Conservation (phyloP, 53 echinoderm and acorn worm species). For the Henricia sp. region DNA sequence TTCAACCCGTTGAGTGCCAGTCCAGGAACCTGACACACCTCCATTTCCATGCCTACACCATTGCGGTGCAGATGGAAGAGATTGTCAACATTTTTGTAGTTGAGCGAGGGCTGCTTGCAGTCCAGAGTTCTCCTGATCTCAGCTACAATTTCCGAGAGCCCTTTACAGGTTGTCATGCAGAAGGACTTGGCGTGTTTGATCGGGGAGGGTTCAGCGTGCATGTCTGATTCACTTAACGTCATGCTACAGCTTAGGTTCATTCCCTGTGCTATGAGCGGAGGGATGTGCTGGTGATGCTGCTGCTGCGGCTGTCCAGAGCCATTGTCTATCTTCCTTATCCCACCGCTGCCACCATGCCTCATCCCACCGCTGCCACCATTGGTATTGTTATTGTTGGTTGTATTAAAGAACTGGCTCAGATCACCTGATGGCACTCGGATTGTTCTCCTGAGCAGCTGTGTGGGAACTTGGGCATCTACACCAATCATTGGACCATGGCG, state of each 20-base stretch:
- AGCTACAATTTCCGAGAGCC: slow-evolving; percentile 80
- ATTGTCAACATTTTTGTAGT: slow-evolving; percentile 85
- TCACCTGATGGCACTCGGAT: slow-evolving; percentile 82
- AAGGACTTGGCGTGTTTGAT: slow-evolving; percentile 97
- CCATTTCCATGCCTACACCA: slow-evolving; percentile 90
- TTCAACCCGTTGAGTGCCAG: slow-evolving; percentile 90
- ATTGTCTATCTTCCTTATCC: slow-evolving; percentile 57
- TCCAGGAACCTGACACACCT: slow-evolving; percentile 94
- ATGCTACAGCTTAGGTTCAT: slow-evolving; percentile 92
- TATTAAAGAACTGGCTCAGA: slow-evolving; percentile 71
- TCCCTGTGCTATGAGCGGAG: slow-evolving; percentile 80
- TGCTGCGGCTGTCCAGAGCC: slow-evolving; percentile 22
- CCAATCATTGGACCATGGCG: slow-evolving; percentile 52
- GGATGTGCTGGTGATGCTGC: slow-evolving; percentile 43
- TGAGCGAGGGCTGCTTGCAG: slow-evolving; percentile 79
- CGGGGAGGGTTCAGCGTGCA: slow-evolving; percentile 78
- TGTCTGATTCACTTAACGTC: slow-evolving; percentile 81
- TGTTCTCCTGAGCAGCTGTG: slow-evolving; percentile 82
- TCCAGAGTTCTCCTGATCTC: slow-evolving; percentile 92
- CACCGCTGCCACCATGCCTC: slow-evolving; percentile 9
- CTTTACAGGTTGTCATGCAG: slow-evolving; percentile 96
- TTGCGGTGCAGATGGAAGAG: slow-evolving; percentile 89
- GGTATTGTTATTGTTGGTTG: slow-evolving; percentile 65
- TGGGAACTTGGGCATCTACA: slow-evolving; percentile 69
- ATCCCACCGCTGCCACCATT: slow-evolving; percentile 1